These are phyloP conservation scores for Polietes domitor DNA, from an alignment of 2,888 invertebrate genomes.

Conservation along the genomic window DNA sequence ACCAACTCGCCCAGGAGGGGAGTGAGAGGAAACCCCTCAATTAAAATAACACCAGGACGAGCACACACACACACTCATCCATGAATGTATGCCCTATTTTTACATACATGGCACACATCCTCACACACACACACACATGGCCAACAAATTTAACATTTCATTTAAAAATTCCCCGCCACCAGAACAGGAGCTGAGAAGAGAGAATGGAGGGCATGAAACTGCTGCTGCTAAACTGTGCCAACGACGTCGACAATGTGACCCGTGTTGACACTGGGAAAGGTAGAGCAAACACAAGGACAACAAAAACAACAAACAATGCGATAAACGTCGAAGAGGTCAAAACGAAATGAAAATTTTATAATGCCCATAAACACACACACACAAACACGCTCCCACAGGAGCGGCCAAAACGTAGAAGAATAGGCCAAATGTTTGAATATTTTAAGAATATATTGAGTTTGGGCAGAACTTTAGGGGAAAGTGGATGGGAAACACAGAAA, in stretches of 20 bases:
- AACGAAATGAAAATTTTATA: neutral
- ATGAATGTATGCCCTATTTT: neutral
- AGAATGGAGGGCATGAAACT: too few species aligned
- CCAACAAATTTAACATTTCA: conserved; percentile 7
- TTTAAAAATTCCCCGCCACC: neutral
- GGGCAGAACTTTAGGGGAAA: too few species aligned
- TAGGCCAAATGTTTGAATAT: too few species aligned
- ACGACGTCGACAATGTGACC: too few species aligned
- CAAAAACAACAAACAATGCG: too few species aligned
- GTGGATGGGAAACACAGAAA: too few species aligned
- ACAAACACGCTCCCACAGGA: neutral
- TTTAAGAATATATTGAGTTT: too few species aligned
- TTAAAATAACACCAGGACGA: conserved; percentile 2
- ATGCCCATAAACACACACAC: neutral
- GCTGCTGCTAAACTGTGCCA: too few species aligned
- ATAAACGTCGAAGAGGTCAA: too few species aligned
- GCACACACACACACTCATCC: neutral
- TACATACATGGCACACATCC: neutral
- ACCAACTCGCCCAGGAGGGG: neutral
- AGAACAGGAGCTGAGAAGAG: neutral
- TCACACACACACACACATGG: neutral
- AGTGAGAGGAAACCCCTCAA: conserved; percentile 3
- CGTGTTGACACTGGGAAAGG: too few species aligned
- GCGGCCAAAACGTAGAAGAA: neutral
- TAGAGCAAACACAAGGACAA: too few species aligned